Evolutionary conservation across 2,888 invertebrate species (phyloP), one percentile per base, ranked within the genome.

Genomic region (Caenorhabditis sp.): DNA sequence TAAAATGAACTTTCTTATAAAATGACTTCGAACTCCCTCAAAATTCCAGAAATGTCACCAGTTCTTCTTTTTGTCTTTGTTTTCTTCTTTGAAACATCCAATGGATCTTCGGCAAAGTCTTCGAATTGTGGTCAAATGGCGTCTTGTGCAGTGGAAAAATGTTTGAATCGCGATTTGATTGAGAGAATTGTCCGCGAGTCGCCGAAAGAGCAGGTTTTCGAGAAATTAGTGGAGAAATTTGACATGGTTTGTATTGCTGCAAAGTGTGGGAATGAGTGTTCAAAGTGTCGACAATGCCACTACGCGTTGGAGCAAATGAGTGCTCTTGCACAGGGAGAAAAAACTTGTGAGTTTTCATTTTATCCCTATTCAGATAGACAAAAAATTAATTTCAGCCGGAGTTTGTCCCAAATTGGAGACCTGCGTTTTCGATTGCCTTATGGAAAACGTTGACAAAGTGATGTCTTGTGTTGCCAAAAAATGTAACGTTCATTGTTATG

Each of bases 401-500:
- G 59, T 81, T 12, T 81, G 81, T 56, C 81, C 81, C 27, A 77
- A 73, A 59, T 70, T 81, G 8, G 81, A 81, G 54, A 63, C 56
- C 1, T 81, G 81, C 38, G 79, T 78, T 4, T 71, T 75, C 62
- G 70, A 75, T 25, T 80, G 81, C 38, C 62, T 81, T 12, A 70
- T 67, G n/a, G 65, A 25, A 25, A 26, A 23, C 20, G 27, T 27
- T 52, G 21, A 23, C 25, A n/a, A 74, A 66, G 79, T 73, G 12
- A 60, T 81, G 1, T 62, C 74, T 1, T 81, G 81, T 53, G 77
- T 81, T 10, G 79, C 78, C 26, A 63, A 67, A 14, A 63, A 67
- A 31, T 81, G 81, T 65, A 81, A 81, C 59, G 76, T 81, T 17
- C 79, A 80, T 60, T 81, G 81, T 65, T 81, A 81, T 57, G 79